Base-by-base conservation (phyloP, 1,140 invertebrate species). In the Cherax destructor region DNA sequence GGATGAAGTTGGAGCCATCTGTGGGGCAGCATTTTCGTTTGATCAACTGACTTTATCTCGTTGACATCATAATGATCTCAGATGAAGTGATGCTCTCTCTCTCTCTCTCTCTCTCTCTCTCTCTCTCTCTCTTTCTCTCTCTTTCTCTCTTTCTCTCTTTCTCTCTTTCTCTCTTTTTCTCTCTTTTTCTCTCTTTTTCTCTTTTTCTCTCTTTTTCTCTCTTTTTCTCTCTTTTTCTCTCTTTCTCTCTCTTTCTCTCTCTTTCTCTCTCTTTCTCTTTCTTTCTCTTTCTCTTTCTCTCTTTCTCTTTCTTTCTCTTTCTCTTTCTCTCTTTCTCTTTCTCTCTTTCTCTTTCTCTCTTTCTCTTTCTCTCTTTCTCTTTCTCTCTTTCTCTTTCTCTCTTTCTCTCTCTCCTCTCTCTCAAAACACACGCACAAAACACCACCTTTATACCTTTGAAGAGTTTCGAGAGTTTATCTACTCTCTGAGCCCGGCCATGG, bases 61-160 rank as follows among this genome's bases (percentile, higher is more conserved):
- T n/a, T n/a, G n/a, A n/a, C n/a, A n/a, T n/a, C n/a, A n/a, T n/a
- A n/a, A n/a, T n/a, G n/a, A n/a, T n/a, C n/a, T n/a, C n/a, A n/a
- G n/a, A n/a, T n/a, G n/a, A n/a, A n/a, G n/a, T n/a, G n/a, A n/a
- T n/a, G n/a, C n/a, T 41, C 30, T 41, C 72, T 76, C 72, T 41
- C 72, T 41, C 30, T 76, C 30, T 76, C 72, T 76, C 72, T 76
- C 72, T 41, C 72, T 41, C 72, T 76, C 72, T 76, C 72, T 41
- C 30, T 41, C 72, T 76, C 72, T 76, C 72, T 76, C 72, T 76
- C 72, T 41, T 18, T 41, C 30, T 76, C 72, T 41, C 72, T 41
- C 72, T 76, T 21, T 76, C 72, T 76, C 72, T 76, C 72, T 76
- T 21, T 76, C 72, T 76, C 72, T 41, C 30, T 41, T 18, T 41